Evolutionary conservation across 2,888 invertebrate genomes (phyloP).

Genomic region (Diarsia brunnea): DNA sequence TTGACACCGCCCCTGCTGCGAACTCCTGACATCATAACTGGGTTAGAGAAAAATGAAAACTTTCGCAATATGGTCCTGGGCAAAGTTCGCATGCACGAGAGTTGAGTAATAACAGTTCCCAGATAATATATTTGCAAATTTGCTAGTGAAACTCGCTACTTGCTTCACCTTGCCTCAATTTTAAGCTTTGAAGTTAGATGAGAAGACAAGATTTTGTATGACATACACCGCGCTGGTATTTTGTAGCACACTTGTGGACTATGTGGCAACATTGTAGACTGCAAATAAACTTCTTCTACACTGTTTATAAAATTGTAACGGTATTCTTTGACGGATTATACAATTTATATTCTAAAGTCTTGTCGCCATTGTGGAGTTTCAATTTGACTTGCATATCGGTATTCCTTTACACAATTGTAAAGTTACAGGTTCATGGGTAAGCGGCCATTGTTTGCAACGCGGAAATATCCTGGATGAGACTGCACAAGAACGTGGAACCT

Average conservation of each 20-base stretch:
- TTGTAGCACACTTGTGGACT: slow-evolving; percentile 9
- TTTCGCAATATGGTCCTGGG: slow-evolving; percentile 84
- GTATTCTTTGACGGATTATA: neutral
- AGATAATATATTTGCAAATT: slow-evolving; percentile 81
- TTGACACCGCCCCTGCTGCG: slow-evolving; percentile 76
- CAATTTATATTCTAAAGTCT: neutral
- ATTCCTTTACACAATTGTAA: neutral
- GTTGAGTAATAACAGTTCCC: slow-evolving; percentile 79
- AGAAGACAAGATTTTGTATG: slow-evolving; percentile 64
- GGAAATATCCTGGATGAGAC: too few relatives aligned
- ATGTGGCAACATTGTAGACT: slow-evolving; percentile 16
- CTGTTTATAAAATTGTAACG: neutral
- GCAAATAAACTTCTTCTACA: neutral
- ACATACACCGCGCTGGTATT: slow-evolving; percentile 50
- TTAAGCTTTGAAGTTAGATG: slow-evolving; percentile 72
- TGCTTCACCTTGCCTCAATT: slow-evolving; percentile 68
- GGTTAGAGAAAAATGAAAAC: slow-evolving; percentile 88
- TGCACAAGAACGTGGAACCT: too few relatives aligned
- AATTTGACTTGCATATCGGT: neutral
- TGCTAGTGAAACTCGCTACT: slow-evolving; percentile 70
- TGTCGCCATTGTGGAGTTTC: neutral
- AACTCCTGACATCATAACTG: slow-evolving; percentile 81
- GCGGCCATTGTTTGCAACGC: too few relatives aligned
- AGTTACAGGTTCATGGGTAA: neutral
- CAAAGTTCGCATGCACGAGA: slow-evolving; percentile 79